phyloP scores from a whole-genome alignment of 2,888 invertebrate genomes.

The Cerceris ruficornis region DNA sequence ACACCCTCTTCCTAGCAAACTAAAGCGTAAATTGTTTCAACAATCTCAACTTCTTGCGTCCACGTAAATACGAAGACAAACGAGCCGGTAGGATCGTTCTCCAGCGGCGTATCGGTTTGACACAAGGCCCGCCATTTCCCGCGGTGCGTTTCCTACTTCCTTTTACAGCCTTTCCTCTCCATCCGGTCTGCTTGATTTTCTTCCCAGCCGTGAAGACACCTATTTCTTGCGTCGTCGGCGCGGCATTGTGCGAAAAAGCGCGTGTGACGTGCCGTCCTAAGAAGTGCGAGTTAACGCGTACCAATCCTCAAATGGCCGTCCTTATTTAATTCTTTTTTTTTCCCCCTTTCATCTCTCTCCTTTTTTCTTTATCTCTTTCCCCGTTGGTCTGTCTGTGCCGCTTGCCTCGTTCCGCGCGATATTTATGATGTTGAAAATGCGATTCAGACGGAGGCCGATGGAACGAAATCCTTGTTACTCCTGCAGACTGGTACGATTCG shows the following conservation, averaged over 20 bases:
- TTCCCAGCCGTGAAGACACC: conserved; percentile 10
- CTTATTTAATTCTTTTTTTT: not conserved
- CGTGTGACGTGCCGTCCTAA: not conserved
- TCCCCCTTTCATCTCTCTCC: not conserved
- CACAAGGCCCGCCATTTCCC: no score
- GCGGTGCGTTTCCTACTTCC: not conserved
- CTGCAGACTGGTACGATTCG: conserved; percentile 60
- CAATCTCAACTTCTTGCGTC: no score
- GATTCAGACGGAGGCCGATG: conserved; percentile 26
- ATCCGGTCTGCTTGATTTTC: not conserved
- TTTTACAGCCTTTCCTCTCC: not conserved
- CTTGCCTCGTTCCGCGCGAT: conserved; percentile 33
- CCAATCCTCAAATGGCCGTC: not conserved
- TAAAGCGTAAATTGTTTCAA: no score
- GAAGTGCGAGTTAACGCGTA: not conserved
- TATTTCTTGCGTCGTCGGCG: not conserved
- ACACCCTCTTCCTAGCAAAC: no score
- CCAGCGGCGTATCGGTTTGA: no score
- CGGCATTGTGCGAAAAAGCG: not conserved
- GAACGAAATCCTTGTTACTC: conserved; percentile 75
- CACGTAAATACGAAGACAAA: no score
- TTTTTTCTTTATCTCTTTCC: not conserved
- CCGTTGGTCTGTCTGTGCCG: not conserved
- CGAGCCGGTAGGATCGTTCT: no score
- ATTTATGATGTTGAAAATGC: conserved; percentile 56